Evolutionary conservation across 2,113 vertebrate species (phyloP), one percentile per base, ranked within the genome.

Genomic region (Amblyornis subalaris): DNA sequence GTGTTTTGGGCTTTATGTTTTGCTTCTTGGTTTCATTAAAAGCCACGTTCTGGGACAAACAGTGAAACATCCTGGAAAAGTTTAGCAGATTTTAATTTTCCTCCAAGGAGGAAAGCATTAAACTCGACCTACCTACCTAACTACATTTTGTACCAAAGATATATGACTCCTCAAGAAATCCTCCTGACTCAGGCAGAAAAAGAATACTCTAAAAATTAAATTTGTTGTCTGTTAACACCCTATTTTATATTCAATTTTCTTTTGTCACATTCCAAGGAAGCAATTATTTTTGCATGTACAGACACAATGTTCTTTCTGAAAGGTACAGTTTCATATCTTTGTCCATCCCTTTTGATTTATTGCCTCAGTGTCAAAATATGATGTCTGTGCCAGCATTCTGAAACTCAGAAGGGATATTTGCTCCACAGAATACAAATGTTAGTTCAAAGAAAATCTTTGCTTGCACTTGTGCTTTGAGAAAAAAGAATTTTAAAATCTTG

Each of bases 191-290:
- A 94, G 12, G n/a, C 61, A 87, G 50, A 85, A 86, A 28, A 80
- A 75, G 10, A 85, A 93, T 54, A 8, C 8, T 85, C 8, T 85
- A 87, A 90, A 94, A 92, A 92, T 78, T 58, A 85, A 76, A 93
- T 94, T 79, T 96, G 85, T 88, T 92, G 80, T 78, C 94, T 70
- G 74, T 89, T 95, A 95, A 76, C 91, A 91, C 54, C 33, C n/a
- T 85, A 79, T 92, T 95, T 96, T 95, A 85, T 60, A 94, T 94
- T 94, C 89, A 69, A 94, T 96, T 95, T 95, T 91, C 87, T 96
- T 96, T 89, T 91, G 87, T 95, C 95, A 96, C 96, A 93, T 96
- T 96, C 91, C 89, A 95, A 79, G 89, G 80, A 95, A 80, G 87
- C 60, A 94, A 96, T 96, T 95, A 95, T 95, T 89, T 95, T 82